Evolutionary conservation across 2,888 invertebrate genomes (phyloP), one percentile per base, ranked within the genome.

Genomic region (Drosophila trichaetosa): DNA sequence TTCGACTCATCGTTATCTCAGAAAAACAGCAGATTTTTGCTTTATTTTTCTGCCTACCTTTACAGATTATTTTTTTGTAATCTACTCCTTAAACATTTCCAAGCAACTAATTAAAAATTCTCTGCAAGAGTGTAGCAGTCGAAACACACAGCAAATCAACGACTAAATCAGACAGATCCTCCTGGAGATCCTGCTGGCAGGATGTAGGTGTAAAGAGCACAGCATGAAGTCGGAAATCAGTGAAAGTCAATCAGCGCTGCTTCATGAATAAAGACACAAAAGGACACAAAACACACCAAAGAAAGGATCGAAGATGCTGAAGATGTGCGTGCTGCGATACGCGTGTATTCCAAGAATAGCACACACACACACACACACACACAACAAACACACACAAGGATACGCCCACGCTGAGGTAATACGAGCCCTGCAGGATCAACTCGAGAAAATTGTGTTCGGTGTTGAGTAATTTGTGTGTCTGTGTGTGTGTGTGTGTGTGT

Each of bases 311-410:
- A 64, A 16, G 40, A 31, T 16, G 57, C 46, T 42, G 34, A 77
- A 79, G 89, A 89, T 87, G 85, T 83, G 77, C 89, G 77, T 89
- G 87, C 85, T 69, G 89, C 70, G 86, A 87, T 89, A 89, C 86
- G 86, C 86, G 86, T 87, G 86, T 73, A 62, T 89, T 85, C 87
- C 82, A 68, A 58, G 89, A 87, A 87, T 76, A 75, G 69, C 73
- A 78, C 66, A 61, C 16, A 51, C 38, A 40, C 53, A 42, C 66
- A 79, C 53, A 42, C 66, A 27, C 2, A 61, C 16, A 51, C 46
- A 40, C 53, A 42, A 42, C 66, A 27, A 27, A 61, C 16, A 51
- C 46, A 40, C 53, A 42, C 66, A 79, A 36, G 54, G 64, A 60
- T 49, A 63, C 69, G 65, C 63, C 66, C 48, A 66, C 67, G 64